phyloP scores from a whole-genome alignment of 2,113 vertebrate genomes.

The Hypocryptadius cinnamomeus region DNA sequence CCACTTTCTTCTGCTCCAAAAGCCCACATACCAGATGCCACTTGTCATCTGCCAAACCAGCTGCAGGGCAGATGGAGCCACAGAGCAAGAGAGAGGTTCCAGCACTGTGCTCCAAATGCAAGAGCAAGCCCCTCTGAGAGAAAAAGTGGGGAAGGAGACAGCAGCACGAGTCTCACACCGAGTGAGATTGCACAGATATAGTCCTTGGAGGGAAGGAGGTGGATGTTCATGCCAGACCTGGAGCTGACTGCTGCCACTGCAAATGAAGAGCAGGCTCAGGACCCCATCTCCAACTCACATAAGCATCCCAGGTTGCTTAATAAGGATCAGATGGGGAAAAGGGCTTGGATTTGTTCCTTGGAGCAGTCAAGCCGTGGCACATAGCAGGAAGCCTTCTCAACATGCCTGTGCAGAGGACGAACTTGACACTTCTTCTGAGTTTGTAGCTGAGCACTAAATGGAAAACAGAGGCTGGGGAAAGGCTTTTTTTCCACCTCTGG shows the following conservation, averaged over 20 bases:
- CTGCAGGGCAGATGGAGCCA: neutral
- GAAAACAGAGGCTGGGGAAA: slow-evolving; percentile 18
- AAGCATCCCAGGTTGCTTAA: neutral
- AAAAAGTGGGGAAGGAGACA: neutral
- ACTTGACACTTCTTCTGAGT: slow-evolving; percentile 9
- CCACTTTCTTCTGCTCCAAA: neutral
- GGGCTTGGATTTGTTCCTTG: neutral
- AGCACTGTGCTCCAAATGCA: neutral
- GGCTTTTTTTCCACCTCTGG: neutral
- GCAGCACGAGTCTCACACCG: rapidly evolving
- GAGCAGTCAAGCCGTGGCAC: neutral
- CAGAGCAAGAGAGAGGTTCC: neutral
- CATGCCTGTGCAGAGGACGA: neutral
- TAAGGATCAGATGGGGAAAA: neutral
- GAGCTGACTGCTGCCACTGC: neutral
- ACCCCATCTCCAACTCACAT: neutral
- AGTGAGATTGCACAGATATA: neutral
- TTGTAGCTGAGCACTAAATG: slow-evolving; percentile 3
- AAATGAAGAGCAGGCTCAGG: neutral
- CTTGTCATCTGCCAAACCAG: neutral
- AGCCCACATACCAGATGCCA: neutral
- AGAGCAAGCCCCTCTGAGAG: neutral
- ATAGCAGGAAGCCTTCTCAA: neutral
- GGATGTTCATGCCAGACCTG: neutral
- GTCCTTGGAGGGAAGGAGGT: neutral